Percentiles rank a stretch among this genome's conserved stretches.
Evolutionary conservation across 2,888 invertebrate species (phyloP).

Genomic region (Drosophila meridionalis): DNA sequence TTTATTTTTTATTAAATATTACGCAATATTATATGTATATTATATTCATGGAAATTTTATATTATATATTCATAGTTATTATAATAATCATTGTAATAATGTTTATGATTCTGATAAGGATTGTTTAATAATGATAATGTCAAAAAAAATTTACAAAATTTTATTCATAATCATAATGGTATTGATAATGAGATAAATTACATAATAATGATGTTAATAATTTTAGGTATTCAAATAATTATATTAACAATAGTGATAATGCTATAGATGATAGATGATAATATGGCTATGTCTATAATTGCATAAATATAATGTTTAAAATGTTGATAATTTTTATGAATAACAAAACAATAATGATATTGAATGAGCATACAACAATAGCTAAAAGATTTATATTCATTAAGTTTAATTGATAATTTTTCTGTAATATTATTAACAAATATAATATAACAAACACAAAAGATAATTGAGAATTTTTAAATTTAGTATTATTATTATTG

Average conservation of each 20-base stretch:
- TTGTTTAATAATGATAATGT: neutral
- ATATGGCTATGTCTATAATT: neutral
- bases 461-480: too few relatives aligned
- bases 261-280: neutral
- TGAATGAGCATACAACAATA: too few relatives aligned
- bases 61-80: neutral
- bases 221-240: too few relatives aligned
- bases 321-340: neutral
- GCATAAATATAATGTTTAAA: neutral
- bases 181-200: neutral
- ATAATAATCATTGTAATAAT: neutral
- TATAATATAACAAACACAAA: too few relatives aligned
- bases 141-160: neutral
- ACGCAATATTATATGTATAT: neutral
- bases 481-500: too few relatives aligned
- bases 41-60: neutral
- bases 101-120: neutral
- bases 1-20: too few relatives aligned
- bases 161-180: neutral
- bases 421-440: too few relatives aligned
- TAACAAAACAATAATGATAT: neutral
- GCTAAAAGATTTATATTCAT: too few relatives aligned
- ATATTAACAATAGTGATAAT: neutral
- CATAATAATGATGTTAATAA: neutral
- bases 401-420: too few relatives aligned